Evolutionary conservation across 2,888 invertebrate genomes (phyloP).

Genomic region (Automeris io): DNA sequence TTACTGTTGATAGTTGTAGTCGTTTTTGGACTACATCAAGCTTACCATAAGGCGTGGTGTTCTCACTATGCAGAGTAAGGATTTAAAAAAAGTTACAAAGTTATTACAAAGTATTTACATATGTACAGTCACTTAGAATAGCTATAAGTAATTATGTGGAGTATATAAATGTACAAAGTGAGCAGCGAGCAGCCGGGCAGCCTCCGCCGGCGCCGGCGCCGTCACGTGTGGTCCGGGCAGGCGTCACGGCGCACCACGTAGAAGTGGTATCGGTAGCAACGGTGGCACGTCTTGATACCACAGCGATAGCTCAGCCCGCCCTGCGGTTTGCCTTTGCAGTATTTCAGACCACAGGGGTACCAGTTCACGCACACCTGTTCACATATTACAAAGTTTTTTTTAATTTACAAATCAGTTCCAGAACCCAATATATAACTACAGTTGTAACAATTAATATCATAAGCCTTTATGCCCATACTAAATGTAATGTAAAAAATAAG

Average conservation of each 20-base stretch:
- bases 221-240: constrained; percentile 57
- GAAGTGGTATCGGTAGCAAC: constrained; percentile 92
- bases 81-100: too few species aligned
- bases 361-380: constrained; percentile 87
- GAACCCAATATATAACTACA: too few species aligned
- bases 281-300: constrained; percentile 96
- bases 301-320: constrained; percentile 87
- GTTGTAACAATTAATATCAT: too few species aligned
- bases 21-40: too few species aligned
- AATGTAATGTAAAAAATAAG: too few species aligned
- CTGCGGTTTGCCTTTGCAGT: constrained; percentile 90
- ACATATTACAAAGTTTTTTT: neutral
- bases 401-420: neutral
- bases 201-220: constrained; percentile 18
- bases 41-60: too few species aligned
- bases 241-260: constrained; percentile 87
- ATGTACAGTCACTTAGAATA: constrained; percentile 16
- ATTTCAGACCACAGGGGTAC: constrained; percentile 97
- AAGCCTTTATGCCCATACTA: too few species aligned
- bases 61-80: too few species aligned
- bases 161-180: too few species aligned
- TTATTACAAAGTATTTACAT: constrained; percentile 2
- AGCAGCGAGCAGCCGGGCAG: constrained; percentile 19
- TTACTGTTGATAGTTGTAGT: too few species aligned
- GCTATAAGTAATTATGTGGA: too few species aligned